These are phyloP conservation scores for Proteles cristata DNA, from an alignment of 2,113 vertebrate genomes.

Conservation along the genomic window DNA sequence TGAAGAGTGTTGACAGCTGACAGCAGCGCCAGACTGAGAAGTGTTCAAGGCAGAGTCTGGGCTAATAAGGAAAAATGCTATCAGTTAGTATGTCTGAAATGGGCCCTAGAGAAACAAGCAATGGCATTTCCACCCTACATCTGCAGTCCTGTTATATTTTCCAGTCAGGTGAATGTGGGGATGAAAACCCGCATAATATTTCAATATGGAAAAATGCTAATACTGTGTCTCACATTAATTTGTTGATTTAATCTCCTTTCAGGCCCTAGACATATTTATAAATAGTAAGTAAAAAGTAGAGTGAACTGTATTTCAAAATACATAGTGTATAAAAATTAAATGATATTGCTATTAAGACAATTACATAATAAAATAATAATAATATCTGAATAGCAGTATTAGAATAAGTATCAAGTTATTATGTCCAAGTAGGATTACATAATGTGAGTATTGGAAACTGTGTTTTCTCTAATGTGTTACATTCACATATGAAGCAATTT, in stretches of 20 bases:
- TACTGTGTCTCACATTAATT: neutral
- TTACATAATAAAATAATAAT: neutral
- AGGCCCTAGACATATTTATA: neutral
- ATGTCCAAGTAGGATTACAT: neutral
- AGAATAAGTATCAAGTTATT: neutral
- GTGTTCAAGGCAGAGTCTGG: neutral
- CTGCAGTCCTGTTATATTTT: neutral
- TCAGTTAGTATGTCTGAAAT: neutral
- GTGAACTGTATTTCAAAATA: neutral
- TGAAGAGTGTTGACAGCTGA: slow-evolving; percentile 60
- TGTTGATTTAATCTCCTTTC: neutral
- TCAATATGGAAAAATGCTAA: neutral
- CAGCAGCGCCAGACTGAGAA: neutral
- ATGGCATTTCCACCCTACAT: neutral
- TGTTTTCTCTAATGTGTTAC: neutral
- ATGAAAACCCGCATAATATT: neutral
- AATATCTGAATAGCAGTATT: neutral
- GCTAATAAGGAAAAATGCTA: neutral
- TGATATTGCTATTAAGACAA: neutral
- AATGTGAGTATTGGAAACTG: neutral
- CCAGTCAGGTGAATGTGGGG: neutral
- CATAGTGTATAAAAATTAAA: neutral
- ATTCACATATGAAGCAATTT: neutral
- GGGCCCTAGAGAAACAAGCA: neutral
- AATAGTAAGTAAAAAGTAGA: neutral